Base-by-base conservation (phyloP, 2,797 vertebrate genomes). In the Clarias pachynema region DNA sequence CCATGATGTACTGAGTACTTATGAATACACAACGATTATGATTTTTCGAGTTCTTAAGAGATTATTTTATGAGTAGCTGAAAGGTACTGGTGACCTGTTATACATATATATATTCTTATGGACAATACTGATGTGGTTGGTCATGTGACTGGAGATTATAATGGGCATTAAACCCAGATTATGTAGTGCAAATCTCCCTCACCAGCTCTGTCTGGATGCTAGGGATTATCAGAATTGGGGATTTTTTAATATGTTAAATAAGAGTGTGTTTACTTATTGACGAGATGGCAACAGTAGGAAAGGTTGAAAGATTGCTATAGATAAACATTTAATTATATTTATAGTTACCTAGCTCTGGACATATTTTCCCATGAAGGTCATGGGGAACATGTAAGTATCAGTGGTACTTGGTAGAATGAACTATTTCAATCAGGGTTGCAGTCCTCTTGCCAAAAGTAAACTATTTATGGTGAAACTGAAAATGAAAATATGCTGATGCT, bases 141-240 rank as follows among this genome's bases (percentile, higher is more conserved):
- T 63, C 84, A 87, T 78, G 74, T 63, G 63, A 84, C 77, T 74
- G 65, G 85, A 86, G 34, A 81, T 57, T 81, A 88, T 88, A 56
- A 89, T 90, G 91, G 91, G 91, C 89, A 93, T 94, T 91, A 92
- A 80, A 63, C 85, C 84, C 83, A 60, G 9, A 88, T 34, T 86
- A 78, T 12, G 22, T 85, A 86, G 86, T 87, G 85, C 83, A 63
- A 26, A 56, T n/a, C 73, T 84, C 60, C 74, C 73, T 80, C 31
- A 63, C 80, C 79, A 84, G 74, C 83, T 79, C 24, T 81, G 70
- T 83, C 84, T 65, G 73, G 82, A 81, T 37, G 14, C 65, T 72
- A 44, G 83, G 77, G 75, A 85, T 84, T 69, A 82, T 86, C 34
- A 53, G 14, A 40, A 79, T 44, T 40, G 10, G 24, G 49, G 57